Evolutionary conservation across 2,797 vertebrate genomes (phyloP), one percentile per base, ranked within the genome.

Genomic region (Parauchenoglanis punctatus): DNA sequence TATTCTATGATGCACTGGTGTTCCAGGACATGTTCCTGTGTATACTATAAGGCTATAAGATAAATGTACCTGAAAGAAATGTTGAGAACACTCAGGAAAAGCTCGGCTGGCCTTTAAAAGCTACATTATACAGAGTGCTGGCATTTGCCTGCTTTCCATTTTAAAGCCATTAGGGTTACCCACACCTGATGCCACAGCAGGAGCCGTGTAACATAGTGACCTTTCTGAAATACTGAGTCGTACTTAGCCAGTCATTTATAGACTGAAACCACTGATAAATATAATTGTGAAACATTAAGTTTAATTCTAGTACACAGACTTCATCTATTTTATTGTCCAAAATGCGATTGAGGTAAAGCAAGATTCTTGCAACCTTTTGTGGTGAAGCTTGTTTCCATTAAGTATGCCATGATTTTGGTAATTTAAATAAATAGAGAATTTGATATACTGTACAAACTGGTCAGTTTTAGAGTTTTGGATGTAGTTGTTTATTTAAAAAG

Each of bases 121-220:
- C 84, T 75, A 25, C 70, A 87, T 85, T 84, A 86, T 72, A 87
- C 58, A 49, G 70, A 61, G 76, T 76, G 81, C 61, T 82, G 81
- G 81, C 61, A 82, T 82, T 87, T 78, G 85, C 80, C 59, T 65
- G 76, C 83, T 89, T 87, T 85, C 63, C 76, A 87, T 86, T 87
- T 84, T 89, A 76, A 86, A 78, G 46, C 35, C 84, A 86, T 89
- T 89, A 86, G 31, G 85, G 73, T 65, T 31, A 52, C 40, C 52
- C 61, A 83, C 44, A 83, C 81, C 61, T 54, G 84, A 87, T 86
- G 81, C 81, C 83, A 81, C 81, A 65, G 76, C 72, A 83, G 80
- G 28, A 86, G 76, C 52, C n/a, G 31, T 83, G 73, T 80, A 89
- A 85, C 77, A 77, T 70, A 59, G 40, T 86, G 80, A 49, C 59